Base-by-base conservation (phyloP, 2,797 vertebrate genomes). In the Ctenopoma multispine region DNA sequence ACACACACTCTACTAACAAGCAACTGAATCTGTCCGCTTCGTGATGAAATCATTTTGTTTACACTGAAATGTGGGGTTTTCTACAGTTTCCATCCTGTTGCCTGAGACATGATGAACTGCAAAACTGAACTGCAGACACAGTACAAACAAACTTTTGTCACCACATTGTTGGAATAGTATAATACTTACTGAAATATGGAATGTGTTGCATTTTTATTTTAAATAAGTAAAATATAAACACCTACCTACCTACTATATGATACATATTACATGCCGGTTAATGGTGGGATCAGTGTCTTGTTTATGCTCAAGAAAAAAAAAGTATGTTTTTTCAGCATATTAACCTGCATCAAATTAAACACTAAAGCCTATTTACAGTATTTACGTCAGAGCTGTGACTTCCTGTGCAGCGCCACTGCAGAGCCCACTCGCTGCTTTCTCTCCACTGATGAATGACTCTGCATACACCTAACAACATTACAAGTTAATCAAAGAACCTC, bases 401-500 rank as follows among this genome's bases (percentile, higher is more conserved):
- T 62, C 31, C 31, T 9, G 38, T 51, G 47, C 21, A 53, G 57
- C 41, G 48, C 41, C 53, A n/a, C 60, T 0, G 21, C 38, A 9
- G 31, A 31, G 2, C 47, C 56, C 17, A 49, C 64, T 10, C 20
- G 55, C 69, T 73, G 70, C 68, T 78, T 17, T 43, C 21, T 4
- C 27, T 46, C 63, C 49, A 31, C 51, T 75, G 73, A 79, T 81
- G 54, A 75, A 76, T 80, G 66, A 64, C 41, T 69, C 61, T 38
- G 46, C 3, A 38, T 38, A 58, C 64, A 29, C 21, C 57, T 14
- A 69, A 61, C 40, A 65, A 49, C 54, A 67, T 31, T 1, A 1
- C 12, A 64, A 48, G 43, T 67, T 62, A 78, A 80, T 79, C 75
- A 75, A 43, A 65, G 63, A 21, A 44, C 15, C 50, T 34, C 23